Evolutionary conservation across 2,888 invertebrate genomes (phyloP).

Genomic region (Lycocerus yunnanus): DNA sequence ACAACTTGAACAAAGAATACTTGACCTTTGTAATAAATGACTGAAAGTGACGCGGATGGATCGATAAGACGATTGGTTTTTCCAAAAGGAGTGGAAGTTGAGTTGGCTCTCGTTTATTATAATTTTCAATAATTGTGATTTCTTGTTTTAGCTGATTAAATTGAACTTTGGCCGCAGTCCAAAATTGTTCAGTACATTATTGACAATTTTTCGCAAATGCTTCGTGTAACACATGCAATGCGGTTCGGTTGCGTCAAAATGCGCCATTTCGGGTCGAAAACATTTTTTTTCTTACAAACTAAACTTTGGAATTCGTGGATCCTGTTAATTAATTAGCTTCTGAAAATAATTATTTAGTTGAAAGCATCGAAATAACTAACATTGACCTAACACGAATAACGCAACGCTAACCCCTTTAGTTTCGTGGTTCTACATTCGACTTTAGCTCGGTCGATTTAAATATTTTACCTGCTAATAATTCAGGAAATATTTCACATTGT

Average conservation of each 20-base stretch:
- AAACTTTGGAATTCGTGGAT: neutral
- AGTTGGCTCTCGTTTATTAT: neutral
- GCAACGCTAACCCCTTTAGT: neutral
- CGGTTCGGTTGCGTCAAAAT: constrained; percentile 20
- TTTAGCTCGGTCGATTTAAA: neutral
- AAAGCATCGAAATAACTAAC: neutral
- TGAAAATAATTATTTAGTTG: neutral
- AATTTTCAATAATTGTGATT: neutral
- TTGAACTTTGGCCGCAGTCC: constrained; percentile 15
- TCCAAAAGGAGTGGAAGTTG: neutral
- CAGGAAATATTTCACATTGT: neutral
- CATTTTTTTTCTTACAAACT: neutral
- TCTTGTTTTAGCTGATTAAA: neutral
- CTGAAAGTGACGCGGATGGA: neutral
- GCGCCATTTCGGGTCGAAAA: neutral
- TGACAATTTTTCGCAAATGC: constrained; percentile 12
- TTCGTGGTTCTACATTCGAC: neutral
- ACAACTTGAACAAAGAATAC: neutral
- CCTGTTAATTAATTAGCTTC: neutral
- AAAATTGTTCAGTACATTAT: constrained; percentile 20
- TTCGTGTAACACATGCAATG: constrained; percentile 22
- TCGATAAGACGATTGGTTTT: neutral
- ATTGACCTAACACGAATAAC: neutral
- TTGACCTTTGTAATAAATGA: neutral
- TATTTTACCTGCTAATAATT: neutral